Base-by-base conservation (phyloP, 2,797 vertebrate species). In the Lates japonicus region DNA sequence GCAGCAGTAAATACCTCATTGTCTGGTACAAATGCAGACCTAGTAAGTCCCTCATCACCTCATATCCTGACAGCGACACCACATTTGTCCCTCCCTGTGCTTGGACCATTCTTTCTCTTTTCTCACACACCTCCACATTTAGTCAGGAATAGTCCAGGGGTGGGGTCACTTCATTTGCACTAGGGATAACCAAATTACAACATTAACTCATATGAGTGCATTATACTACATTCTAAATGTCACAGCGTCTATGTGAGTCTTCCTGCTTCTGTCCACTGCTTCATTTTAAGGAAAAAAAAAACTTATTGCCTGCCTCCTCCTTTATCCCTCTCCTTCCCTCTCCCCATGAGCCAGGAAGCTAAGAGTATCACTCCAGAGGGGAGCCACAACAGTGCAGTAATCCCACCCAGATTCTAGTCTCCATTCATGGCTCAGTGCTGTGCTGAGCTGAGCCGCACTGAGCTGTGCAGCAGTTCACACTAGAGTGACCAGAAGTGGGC, bases 21-120 rank as follows among this genome's bases (percentile, higher is more conserved):
- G 95, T 98, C 76, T 95, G 95, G 94, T 98, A 97, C 94, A 98
- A 97, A 94, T 98, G 97, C 95, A 95, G 96, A 89, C 97, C 97
- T 52, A 97, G 97, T 97, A 93, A 97, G 97, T 97, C 82, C 72
- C 76, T 87, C 68, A 71, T 63, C 80, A 2, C 71, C 48, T 52
- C 11, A 3, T 10, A 72, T 84, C 49, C 73, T 69, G 42, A 85
- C 79, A 70, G 31, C 9, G 0, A 84, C 78, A 77, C 80, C 80
- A 63, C 78, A 49, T 76, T 58, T 65, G 76, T 79, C n/a, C 49
- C n/a, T 78, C 22, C 61, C 69, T 81, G 39, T 74, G 74, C 66
- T 69, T 25, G 31, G 44, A 51, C 54, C 49, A 0, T 49, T 72
- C 19, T 33, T 17, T 62, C 19, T 42, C 46, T 35, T 76, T 37